phyloP scores from a whole-genome alignment of 2,797 vertebrate species.

The Sebastes taczanowskii region DNA sequence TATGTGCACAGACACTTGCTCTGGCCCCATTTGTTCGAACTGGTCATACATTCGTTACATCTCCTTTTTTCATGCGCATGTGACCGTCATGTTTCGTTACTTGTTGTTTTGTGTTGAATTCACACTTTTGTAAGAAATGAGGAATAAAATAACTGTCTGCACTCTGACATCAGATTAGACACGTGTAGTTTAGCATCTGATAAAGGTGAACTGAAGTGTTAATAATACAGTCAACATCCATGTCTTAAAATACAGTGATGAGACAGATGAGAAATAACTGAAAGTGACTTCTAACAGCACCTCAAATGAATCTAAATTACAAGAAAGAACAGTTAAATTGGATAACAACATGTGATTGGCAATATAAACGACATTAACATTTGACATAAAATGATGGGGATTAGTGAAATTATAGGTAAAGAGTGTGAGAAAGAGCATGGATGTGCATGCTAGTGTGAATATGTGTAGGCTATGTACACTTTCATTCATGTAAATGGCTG shows the following conservation, averaged over 20 bases:
- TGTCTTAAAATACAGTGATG: background rate
- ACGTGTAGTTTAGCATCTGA: background rate
- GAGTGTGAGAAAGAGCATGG: background rate
- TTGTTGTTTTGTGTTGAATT: background rate
- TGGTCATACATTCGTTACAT: constrained; percentile 34
- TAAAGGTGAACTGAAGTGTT: background rate
- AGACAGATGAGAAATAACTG: background rate
- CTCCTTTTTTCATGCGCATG: background rate
- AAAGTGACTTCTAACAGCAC: background rate
- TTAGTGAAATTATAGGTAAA: background rate
- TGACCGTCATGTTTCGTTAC: background rate
- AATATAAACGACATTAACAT: background rate
- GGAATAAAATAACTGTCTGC: background rate
- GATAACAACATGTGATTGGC: background rate
- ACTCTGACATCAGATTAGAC: background rate
- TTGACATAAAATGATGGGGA: background rate
- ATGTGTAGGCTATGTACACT: background rate
- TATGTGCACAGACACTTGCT: constrained; percentile 39
- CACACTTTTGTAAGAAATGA: background rate
- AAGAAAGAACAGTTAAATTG: background rate
- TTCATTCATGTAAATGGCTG: background rate
- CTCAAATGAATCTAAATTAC: background rate
- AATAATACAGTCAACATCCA: background rate
- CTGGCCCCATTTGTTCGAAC: constrained; percentile 16
- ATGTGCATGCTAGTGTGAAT: background rate